Evolutionary conservation across 2,113 vertebrate genomes (phyloP).

Genomic region (Columbina picui): DNA sequence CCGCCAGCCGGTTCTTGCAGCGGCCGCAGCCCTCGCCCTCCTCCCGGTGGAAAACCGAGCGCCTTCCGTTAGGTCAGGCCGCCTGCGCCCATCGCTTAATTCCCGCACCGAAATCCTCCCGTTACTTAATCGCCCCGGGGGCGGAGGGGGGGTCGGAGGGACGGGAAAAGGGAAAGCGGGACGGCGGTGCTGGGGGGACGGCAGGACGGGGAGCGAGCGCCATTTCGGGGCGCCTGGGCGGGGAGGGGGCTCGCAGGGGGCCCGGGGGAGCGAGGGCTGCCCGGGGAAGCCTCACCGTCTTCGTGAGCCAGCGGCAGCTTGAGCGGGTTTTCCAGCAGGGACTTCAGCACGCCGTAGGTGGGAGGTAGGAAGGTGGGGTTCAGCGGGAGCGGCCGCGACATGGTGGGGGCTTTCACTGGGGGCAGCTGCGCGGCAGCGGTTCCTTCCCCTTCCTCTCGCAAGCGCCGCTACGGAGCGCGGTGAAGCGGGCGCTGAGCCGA

Average conservation of each 20-base stretch:
- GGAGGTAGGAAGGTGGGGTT: constrained; percentile 91
- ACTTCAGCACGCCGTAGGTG: constrained; percentile 95
- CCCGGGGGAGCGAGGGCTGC: background rate
- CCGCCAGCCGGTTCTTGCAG: background rate
- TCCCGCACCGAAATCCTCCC: background rate
- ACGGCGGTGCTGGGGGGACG: background rate
- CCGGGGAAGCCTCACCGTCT: constrained; percentile 82
- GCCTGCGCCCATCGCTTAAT: background rate
- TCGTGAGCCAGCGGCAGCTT: constrained; percentile 94
- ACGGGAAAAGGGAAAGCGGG: background rate
- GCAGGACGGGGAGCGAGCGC: background rate
- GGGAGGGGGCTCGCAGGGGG: background rate
- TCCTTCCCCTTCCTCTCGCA: background rate
- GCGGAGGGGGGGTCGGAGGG: fast-evolving
- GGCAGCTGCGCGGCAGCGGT: constrained; percentile 7
- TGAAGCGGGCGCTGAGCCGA: background rate
- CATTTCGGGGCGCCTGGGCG: background rate
- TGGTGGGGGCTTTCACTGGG: constrained; percentile 76
- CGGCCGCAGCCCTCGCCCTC: background rate
- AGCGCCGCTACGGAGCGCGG: background rate
- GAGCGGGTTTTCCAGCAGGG: constrained; percentile 95
- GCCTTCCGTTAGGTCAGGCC: background rate
- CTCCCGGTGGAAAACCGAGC: background rate
- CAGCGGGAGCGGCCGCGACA: constrained; percentile 89
- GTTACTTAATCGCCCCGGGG: background rate